Percentiles rank a stretch among this genome's conserved stretches.
These are phyloP conservation scores for Semnornis frantzii DNA, from an alignment of 2,113 vertebrate genomes.

Conservation along the genomic window DNA sequence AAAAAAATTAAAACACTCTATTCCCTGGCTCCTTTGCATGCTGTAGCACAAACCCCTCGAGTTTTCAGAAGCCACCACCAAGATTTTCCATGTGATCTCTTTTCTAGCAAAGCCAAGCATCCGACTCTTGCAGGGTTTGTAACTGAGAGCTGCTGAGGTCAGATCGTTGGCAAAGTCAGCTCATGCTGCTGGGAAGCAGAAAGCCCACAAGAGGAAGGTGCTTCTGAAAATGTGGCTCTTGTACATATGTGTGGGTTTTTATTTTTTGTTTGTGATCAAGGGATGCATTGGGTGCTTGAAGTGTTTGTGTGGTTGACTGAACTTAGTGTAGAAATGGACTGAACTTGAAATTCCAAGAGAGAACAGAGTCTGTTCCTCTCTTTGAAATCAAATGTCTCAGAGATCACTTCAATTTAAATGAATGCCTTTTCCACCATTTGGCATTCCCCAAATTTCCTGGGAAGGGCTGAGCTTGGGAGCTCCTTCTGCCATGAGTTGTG, in stretches of 20 bases:
- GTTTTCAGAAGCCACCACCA: background rate
- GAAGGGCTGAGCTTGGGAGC: background rate
- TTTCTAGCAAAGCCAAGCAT: background rate
- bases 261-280: background rate
- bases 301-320: background rate
- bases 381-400: background rate
- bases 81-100: background rate
- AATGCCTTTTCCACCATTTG: background rate
- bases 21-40: background rate
- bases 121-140: background rate
- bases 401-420: background rate
- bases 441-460: background rate
- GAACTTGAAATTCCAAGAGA: background rate
- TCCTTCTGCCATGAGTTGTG: fast-evolving
- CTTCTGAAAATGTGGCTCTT: background rate
- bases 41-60: background rate
- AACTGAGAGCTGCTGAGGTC: background rate
- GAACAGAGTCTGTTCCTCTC: background rate
- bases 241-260: fast-evolving
- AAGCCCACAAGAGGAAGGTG: background rate
- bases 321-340: background rate
- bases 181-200: background rate
- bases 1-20: background rate
- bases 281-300: background rate
- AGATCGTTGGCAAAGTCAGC: background rate